These are phyloP conservation scores for Catamblyrhynchus diadema DNA, from an alignment of 2,797 vertebrate species.

Conservation along the genomic window DNA sequence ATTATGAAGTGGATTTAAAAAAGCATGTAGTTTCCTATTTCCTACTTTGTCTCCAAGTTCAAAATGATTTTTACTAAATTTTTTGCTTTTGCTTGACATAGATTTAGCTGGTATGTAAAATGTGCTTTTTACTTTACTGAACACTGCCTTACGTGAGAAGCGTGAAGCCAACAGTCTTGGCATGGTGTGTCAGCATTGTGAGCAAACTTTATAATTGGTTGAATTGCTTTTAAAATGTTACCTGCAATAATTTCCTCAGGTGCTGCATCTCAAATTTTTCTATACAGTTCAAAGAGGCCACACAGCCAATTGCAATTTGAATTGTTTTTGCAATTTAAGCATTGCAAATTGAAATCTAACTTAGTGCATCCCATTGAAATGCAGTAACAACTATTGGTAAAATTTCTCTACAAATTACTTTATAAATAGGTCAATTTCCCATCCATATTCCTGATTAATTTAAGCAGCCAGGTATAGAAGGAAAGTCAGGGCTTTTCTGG, in stretches of 20 bases:
- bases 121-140: slow-evolving; percentile 15
- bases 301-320: neutral
- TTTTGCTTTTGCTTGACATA: slow-evolving; percentile 5
- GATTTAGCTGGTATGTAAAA: neutral
- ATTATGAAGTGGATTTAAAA: neutral
- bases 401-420: neutral
- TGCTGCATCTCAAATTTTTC: neutral
- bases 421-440: neutral
- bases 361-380: neutral
- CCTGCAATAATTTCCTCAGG: neutral
- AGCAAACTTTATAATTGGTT: neutral
- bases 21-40: neutral
- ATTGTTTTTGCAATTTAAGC: neutral
- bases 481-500: neutral
- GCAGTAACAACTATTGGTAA: neutral
- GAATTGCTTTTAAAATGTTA: neutral
- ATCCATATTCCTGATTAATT: neutral
- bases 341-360: neutral
- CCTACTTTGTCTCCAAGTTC: neutral
- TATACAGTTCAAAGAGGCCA: neutral
- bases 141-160: neutral
- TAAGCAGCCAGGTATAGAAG: neutral
- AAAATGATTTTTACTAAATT: neutral
- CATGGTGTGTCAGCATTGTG: neutral
- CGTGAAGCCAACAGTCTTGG: slow-evolving; percentile 21